phyloP scores from a whole-genome alignment of 2,888 invertebrate species.

The Apotomis turbidana region DNA sequence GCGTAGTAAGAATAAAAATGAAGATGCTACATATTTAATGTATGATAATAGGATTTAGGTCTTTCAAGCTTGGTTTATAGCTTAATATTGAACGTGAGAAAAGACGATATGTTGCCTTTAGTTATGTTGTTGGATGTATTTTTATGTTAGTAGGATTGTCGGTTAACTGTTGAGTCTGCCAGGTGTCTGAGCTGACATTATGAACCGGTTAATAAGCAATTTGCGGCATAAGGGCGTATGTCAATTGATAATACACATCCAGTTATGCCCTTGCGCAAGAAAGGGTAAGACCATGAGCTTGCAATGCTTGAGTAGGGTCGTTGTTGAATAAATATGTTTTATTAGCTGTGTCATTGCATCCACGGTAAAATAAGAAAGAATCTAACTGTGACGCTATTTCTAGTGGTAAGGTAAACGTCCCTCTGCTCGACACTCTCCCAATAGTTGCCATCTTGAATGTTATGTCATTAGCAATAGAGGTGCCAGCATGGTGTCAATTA shows the following conservation, averaged over 20 bases:
- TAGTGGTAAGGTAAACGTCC: too few species aligned
- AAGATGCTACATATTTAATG: neutral
- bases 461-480: too few species aligned
- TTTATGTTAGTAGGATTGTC: constrained; percentile 77
- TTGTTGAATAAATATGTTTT: neutral
- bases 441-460: too few species aligned
- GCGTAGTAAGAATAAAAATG: neutral
- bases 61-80: neutral
- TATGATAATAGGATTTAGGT: neutral
- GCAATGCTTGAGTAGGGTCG: neutral
- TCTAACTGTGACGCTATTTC: too few species aligned
- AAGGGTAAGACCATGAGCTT: neutral
- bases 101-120: neutral
- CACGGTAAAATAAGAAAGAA: too few species aligned
- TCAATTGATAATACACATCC: neutral
- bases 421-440: too few species aligned
- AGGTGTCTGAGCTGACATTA: constrained; percentile 53
- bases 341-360: too few species aligned
- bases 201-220: constrained; percentile 5
- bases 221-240: neutral
- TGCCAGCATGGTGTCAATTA: too few species aligned
- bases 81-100: neutral
- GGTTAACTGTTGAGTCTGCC: constrained; percentile 66
- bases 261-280: neutral
- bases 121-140: constrained; percentile 49